A percentile compares a stretch with the other conserved stretches of the same genome.
phyloP scores from a whole-genome alignment of 2,113 vertebrate genomes.

The Zapornia atra region DNA sequence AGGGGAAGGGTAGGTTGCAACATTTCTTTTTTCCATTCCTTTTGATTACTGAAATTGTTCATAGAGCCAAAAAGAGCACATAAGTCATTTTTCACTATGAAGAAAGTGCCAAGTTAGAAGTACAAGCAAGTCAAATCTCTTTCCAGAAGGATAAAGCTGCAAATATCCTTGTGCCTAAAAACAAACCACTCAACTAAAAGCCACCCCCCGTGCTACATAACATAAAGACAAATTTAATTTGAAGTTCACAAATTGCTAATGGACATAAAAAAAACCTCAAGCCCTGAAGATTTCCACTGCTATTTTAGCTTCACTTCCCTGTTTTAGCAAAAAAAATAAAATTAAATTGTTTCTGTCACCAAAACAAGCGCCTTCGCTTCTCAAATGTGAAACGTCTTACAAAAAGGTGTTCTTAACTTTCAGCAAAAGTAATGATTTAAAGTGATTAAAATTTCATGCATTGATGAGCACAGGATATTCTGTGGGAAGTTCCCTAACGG shows the following conservation, averaged over 20 bases:
- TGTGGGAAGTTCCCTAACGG: neutral
- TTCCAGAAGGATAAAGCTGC: neutral
- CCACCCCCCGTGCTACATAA: neutral
- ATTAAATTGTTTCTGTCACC: neutral
- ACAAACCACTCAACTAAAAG: neutral
- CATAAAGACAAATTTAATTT: neutral
- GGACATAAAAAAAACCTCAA: neutral
- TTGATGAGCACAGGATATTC: neutral
- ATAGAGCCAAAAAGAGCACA: neutral
- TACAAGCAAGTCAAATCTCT: neutral
- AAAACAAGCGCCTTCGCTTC: neutral
- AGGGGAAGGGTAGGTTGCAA: neutral
- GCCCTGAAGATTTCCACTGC: neutral
- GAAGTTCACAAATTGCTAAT: neutral
- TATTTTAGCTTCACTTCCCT: neutral
- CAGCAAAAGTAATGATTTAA: neutral
- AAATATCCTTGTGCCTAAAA: neutral
- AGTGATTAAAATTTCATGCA: conserved; percentile 48
- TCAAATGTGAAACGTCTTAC: neutral
- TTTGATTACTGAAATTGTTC: neutral
- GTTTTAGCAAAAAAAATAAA: neutral
- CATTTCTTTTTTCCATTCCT: neutral
- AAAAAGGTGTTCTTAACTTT: neutral
- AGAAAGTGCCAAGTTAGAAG: neutral
- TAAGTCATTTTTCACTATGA: neutral